Conservation (phyloP, 2,888 invertebrate genomes). For the Labia minor region DNA sequence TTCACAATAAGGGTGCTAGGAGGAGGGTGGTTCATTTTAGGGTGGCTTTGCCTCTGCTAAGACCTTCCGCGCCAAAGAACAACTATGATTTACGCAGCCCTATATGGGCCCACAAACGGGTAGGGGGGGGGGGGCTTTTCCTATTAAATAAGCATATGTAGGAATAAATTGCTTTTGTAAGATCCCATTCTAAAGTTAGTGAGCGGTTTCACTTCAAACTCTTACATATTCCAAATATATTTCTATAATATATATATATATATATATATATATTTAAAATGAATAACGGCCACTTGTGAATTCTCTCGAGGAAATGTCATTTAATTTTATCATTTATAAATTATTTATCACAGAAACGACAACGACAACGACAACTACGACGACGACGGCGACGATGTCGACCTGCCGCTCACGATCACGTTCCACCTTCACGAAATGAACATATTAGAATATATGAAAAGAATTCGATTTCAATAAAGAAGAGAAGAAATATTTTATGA, state of each 20-base stretch:
- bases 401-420: background rate
- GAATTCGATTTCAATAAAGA: too few species aligned
- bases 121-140: too few species aligned
- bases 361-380: too few species aligned
- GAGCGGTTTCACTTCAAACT: background rate
- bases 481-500: too few species aligned
- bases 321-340: background rate
- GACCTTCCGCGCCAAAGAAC: conserved; percentile 8
- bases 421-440: background rate
- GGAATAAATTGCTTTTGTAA: background rate
- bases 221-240: background rate
- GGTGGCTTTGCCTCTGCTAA: background rate
- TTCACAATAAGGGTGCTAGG: background rate
- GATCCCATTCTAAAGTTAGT: background rate
- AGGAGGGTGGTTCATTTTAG: background rate
- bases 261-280: too few species aligned
- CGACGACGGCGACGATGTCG: too few species aligned
- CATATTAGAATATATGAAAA: background rate
- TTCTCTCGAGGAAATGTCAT: background rate
- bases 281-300: background rate
- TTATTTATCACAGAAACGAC: background rate
- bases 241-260: too few species aligned
- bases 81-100: conserved; percentile 13
- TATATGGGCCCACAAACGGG: background rate
- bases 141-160: conserved; percentile 7